Evolutionary conservation across 2,888 invertebrate genomes (phyloP).

Genomic region (Apamea epomidion): DNA sequence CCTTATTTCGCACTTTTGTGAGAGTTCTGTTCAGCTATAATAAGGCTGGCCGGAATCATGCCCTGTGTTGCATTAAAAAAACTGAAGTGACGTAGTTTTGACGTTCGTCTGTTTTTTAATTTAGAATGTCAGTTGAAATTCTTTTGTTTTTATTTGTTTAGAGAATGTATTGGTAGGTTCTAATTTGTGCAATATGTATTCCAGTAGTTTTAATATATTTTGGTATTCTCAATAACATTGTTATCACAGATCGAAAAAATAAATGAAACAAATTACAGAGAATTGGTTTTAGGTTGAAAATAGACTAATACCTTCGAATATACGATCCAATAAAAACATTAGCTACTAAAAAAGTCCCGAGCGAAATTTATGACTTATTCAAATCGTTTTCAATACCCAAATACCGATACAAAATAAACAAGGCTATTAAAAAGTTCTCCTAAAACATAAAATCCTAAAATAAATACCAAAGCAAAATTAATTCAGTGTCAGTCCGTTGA

Average conservation of each 20-base stretch:
- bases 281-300: not conserved
- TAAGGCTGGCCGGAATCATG: constrained; percentile 51
- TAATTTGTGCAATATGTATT: not conserved
- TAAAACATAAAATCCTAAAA: constrained; percentile 35
- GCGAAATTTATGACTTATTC: constrained; percentile 28
- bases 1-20: constrained; percentile 61
- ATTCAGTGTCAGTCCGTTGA: constrained; percentile 55
- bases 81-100: not conserved
- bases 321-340: constrained; percentile 17
- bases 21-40: constrained; percentile 51
- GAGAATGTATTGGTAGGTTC: not conserved
- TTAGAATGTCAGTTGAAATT: not conserved
- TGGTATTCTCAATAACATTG: no score
- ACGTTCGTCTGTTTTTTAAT: constrained; percentile 21
- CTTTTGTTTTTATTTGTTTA: constrained; percentile 3
- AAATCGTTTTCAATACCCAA: constrained; percentile 17
- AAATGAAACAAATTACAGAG: not conserved
- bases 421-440: constrained; percentile 37
- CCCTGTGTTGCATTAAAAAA: constrained; percentile 19
- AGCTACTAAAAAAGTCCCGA: not conserved
- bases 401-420: constrained; percentile 16
- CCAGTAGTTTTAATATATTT: not conserved
- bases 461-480: constrained; percentile 59
- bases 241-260: not conserved
- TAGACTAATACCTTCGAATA: not conserved